These are phyloP conservation scores for Philereme vetulata DNA, from an alignment of 2,888 invertebrate genomes.

Conservation along the genomic window DNA sequence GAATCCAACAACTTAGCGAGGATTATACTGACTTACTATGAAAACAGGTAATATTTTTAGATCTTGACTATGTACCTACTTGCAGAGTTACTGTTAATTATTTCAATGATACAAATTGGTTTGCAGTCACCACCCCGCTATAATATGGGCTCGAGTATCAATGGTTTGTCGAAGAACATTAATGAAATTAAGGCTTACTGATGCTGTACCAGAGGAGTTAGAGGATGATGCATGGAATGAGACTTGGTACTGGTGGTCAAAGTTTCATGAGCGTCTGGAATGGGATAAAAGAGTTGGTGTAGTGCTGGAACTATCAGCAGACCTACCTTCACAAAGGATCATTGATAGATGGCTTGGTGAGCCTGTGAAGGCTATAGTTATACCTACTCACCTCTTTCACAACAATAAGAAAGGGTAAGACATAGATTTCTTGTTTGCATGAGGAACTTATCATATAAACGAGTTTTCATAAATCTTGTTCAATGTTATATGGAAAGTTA, in stretches of 20 bases:
- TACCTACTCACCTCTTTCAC: slow-evolving; percentile 93
- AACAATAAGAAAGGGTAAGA: slow-evolving; percentile 95
- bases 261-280: slow-evolving; percentile 84
- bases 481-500: too few relatives aligned
- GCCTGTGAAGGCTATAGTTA: slow-evolving; percentile 92
- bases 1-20: slow-evolving; percentile 84
- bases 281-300: slow-evolving; percentile 86
- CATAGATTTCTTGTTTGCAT: neutral
- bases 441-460: too few relatives aligned
- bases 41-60: slow-evolving; percentile 58
- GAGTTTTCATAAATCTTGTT: too few relatives aligned
- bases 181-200: slow-evolving; percentile 42
- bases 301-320: slow-evolving; percentile 91
- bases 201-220: slow-evolving; percentile 51
- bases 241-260: slow-evolving; percentile 93
- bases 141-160: slow-evolving; percentile 88
- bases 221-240: slow-evolving; percentile 82
- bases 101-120: slow-evolving; percentile 3
- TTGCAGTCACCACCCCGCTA: slow-evolving; percentile 70
- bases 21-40: slow-evolving; percentile 80
- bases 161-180: slow-evolving; percentile 75
- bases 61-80: neutral
- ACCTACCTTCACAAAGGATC: slow-evolving; percentile 88
- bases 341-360: slow-evolving; percentile 97
- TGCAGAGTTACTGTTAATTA: neutral